Percentiles rank a stretch among this genome's conserved stretches.
These are phyloP conservation scores for Drosophila atripex DNA, from an alignment of 2,888 invertebrate genomes.

Conservation along the genomic window DNA sequence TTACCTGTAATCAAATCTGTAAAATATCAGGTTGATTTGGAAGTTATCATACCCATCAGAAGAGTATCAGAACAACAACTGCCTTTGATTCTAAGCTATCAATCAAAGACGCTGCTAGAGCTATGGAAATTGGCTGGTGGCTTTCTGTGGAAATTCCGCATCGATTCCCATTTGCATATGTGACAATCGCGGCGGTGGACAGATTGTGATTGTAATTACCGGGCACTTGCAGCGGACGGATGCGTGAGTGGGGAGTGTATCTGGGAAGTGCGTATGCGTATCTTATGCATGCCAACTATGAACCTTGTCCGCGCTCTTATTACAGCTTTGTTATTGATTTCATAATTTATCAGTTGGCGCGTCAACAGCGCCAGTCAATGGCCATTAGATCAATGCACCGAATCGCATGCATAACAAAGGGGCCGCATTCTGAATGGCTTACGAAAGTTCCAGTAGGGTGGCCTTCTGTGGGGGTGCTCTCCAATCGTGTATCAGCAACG, in stretches of 20 bases:
- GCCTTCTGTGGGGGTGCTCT: background rate
- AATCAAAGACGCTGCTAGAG: conserved; percentile 38
- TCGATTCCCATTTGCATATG: conserved; percentile 61
- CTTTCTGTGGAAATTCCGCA: conserved; percentile 65
- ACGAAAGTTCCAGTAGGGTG: background rate
- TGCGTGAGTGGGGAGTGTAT: conserved; percentile 7
- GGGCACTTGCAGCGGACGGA: conserved; percentile 31
- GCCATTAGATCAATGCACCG: conserved; percentile 61
- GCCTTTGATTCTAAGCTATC: conserved; percentile 61
- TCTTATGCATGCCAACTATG: conserved; percentile 54
- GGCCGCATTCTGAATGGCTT: conserved; percentile 39
- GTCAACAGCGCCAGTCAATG: conserved; percentile 59
- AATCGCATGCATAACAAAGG: conserved; percentile 50
- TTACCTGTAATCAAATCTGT: background rate
- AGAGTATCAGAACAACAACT: conserved; percentile 25
- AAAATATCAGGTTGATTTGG: background rate
- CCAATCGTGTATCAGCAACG: background rate
- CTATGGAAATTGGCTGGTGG: conserved; percentile 55
- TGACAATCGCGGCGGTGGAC: conserved; percentile 42
- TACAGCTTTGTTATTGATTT: conserved; percentile 67
- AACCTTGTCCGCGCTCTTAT: conserved; percentile 55
- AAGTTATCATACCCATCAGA: background rate
- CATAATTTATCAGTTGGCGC: conserved; percentile 53
- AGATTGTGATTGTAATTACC: conserved; percentile 38
- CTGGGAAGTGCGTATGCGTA: conserved; percentile 31